A percentile compares a stretch with the other conserved stretches of the same genome.
These are phyloP conservation scores for Myotis findleyi DNA, from an alignment of 2,797 vertebrate genomes.

Conservation along the genomic window DNA sequence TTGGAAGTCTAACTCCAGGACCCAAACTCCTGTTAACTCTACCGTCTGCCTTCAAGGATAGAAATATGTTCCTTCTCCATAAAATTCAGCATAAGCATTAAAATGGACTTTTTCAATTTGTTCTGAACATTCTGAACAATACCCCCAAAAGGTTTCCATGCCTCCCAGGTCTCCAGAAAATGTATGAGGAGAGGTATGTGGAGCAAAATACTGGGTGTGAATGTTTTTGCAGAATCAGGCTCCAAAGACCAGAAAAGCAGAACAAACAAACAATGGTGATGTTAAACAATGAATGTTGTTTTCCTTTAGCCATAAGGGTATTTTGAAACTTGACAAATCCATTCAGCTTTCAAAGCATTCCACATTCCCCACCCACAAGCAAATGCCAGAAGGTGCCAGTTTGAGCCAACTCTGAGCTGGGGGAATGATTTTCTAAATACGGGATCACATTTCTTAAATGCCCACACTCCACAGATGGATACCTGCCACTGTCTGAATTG, in stretches of 20 bases:
- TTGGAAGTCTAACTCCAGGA: constrained; percentile 17
- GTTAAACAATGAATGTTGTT: constrained; percentile 81
- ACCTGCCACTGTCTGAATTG: constrained; percentile 34
- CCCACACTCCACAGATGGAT: constrained; percentile 59
- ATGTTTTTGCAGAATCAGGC: constrained; percentile 64
- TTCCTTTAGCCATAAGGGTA: constrained; percentile 76
- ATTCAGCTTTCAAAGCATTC: constrained; percentile 84
- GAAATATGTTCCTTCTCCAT: background rate
- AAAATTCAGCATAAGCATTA: background rate
- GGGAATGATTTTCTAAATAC: constrained; percentile 72
- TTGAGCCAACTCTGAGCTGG: constrained; percentile 65
- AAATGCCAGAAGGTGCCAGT: constrained; percentile 78
- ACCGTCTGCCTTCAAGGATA: background rate
- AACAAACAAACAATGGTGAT: constrained; percentile 75
- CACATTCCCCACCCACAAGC: constrained; percentile 83
- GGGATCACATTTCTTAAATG: constrained; percentile 69
- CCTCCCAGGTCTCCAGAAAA: constrained; percentile 42
- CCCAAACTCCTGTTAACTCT: background rate
- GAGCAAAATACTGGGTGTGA: constrained; percentile 58
- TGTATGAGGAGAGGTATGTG: background rate
- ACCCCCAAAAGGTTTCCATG: background rate
- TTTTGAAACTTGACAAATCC: constrained; percentile 78
- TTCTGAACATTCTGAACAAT: constrained; percentile 45
- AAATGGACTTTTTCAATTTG: constrained; percentile 26
- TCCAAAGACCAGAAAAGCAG: constrained; percentile 68